Evolutionary conservation across 2,888 invertebrate species (phyloP).

Genomic region (Stenodema calcarata): DNA sequence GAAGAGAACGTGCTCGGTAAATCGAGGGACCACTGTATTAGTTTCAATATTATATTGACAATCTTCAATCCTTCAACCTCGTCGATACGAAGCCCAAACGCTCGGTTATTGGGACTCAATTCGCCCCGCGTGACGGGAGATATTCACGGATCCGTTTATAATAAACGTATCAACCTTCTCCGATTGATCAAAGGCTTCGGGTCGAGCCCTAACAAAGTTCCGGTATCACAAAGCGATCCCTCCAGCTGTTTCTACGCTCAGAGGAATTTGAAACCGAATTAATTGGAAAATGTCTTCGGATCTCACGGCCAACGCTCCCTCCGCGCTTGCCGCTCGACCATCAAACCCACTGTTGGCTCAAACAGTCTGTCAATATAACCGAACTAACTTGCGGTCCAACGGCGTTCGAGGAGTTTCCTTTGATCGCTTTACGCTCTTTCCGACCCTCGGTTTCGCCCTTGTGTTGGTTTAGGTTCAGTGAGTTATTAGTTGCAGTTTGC

Average conservation of each 20-base stretch:
- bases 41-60: no score
- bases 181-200: not conserved
- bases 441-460: not conserved
- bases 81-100: no score
- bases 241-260: not conserved
- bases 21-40: no score
- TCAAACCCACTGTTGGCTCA: not conserved
- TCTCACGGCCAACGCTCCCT: not conserved
- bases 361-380: not conserved
- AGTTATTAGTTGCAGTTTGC: not conserved
- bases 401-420: not conserved
- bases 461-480: not conserved
- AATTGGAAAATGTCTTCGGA: not conserved
- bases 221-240: not conserved
- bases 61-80: no score
- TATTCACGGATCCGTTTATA: not conserved
- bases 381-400: not conserved
- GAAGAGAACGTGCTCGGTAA: no score
- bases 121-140: not conserved
- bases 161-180: not conserved
- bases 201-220: not conserved
- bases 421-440: not conserved
- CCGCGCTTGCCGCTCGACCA: no score
- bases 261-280: not conserved
- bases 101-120: no score